Evolutionary conservation across 2,888 invertebrate genomes (phyloP).

Genomic region (Andrena bicolor): DNA sequence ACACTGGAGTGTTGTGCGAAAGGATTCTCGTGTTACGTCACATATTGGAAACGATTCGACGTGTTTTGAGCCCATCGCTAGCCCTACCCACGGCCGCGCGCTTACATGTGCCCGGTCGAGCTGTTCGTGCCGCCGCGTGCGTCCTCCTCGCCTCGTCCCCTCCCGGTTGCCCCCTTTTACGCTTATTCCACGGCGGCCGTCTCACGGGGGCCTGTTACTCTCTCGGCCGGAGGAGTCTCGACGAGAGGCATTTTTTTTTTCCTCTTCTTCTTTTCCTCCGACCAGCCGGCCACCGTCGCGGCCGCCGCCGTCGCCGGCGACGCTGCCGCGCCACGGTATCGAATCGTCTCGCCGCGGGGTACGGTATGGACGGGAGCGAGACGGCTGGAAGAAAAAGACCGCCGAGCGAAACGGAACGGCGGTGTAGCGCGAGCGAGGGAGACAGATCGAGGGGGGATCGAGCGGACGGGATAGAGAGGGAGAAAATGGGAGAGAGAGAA

Average conservation of each 20-base stretch:
- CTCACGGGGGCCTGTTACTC: slow-evolving; percentile 82
- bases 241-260: slow-evolving; percentile 67
- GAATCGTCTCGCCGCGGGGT: slow-evolving; percentile 71
- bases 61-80: slow-evolving; percentile 1
- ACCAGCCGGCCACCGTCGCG: slow-evolving; percentile 64
- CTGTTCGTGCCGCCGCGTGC: slow-evolving; percentile 59
- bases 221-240: slow-evolving; percentile 52
- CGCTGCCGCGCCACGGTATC: slow-evolving; percentile 71
- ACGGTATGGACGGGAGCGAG: slow-evolving; percentile 38
- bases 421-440: slow-evolving; percentile 23
- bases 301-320: slow-evolving; percentile 55
- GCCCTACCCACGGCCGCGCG: slow-evolving; percentile 73
- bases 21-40: background rate
- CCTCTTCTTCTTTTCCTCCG: slow-evolving; percentile 38
- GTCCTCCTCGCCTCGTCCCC: slow-evolving; percentile 25
- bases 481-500: slow-evolving; percentile 22
- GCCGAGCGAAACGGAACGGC: slow-evolving; percentile 21
- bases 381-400: slow-evolving; percentile 32
- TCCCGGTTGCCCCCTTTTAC: slow-evolving; percentile 51
- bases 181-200: slow-evolving; percentile 65
- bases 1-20: no score
- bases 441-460: slow-evolving; percentile 36
- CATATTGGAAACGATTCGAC: background rate
- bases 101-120: slow-evolving; percentile 51
- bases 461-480: slow-evolving; percentile 15